A percentile compares a stretch with the other conserved stretches of the same genome.
Evolutionary conservation across 2,113 vertebrate species (phyloP).

Genomic region (Pandion haliaetus): DNA sequence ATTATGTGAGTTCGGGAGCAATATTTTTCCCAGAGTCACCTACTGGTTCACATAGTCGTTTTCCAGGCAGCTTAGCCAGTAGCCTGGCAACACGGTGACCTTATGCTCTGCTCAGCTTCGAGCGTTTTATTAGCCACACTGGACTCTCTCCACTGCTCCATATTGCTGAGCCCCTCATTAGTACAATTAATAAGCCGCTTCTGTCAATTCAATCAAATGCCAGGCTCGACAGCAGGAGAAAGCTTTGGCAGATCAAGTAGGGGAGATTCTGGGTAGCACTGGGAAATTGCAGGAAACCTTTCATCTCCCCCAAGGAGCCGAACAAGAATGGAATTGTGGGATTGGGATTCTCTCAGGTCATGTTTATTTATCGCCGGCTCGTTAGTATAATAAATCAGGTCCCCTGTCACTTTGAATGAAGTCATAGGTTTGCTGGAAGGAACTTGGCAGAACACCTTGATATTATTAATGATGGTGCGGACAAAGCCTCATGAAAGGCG

Average conservation of each 20-base stretch:
- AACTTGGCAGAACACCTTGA: slow-evolving; percentile 73
- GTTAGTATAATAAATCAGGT: slow-evolving; percentile 69
- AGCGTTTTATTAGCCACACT: slow-evolving; percentile 59
- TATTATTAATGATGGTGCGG: slow-evolving; percentile 50
- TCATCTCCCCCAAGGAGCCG: slow-evolving; percentile 44
- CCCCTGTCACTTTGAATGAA: slow-evolving; percentile 64
- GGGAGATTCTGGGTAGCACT: slow-evolving; percentile 44
- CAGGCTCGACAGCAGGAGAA: slow-evolving; percentile 56
- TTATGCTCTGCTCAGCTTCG: slow-evolving; percentile 26
- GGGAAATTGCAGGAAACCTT: slow-evolving; percentile 58
- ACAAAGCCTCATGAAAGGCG: slow-evolving; percentile 49
- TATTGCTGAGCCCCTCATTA: slow-evolving; percentile 72
- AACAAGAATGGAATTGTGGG: slow-evolving; percentile 59
- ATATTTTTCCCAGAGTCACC: slow-evolving; percentile 59
- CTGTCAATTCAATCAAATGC: slow-evolving; percentile 67
- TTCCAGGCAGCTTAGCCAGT: slow-evolving; percentile 47
- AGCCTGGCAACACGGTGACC: slow-evolving; percentile 62
- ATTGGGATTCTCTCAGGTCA: slow-evolving; percentile 53
- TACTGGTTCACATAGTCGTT: slow-evolving; percentile 41
- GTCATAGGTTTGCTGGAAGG: slow-evolving; percentile 40
- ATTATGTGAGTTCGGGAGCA: slow-evolving; percentile 43
- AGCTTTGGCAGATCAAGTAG: slow-evolving; percentile 52
- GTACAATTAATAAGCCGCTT: slow-evolving; percentile 66
- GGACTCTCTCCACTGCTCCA: slow-evolving; percentile 35
- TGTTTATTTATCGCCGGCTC: slow-evolving; percentile 47